phyloP scores from a whole-genome alignment of 2,888 invertebrate genomes.

The Drosophila anceps region DNA sequence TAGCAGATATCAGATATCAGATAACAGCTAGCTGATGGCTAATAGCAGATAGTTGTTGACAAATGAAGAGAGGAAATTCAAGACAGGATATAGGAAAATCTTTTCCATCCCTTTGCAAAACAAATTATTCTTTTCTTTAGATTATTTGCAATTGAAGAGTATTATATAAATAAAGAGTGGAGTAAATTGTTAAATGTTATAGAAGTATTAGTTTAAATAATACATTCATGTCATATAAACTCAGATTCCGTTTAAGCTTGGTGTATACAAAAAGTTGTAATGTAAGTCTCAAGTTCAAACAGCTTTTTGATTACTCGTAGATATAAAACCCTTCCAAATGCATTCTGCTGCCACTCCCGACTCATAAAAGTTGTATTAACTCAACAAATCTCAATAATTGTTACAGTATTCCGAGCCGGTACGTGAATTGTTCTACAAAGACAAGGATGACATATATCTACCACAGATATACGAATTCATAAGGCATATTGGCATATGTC shows the following conservation, averaged over 20 bases:
- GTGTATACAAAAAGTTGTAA: no score
- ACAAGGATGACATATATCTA: neutral
- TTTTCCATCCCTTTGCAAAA: no score
- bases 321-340: neutral
- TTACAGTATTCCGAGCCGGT: neutral
- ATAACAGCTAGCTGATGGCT: neutral
- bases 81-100: neutral
- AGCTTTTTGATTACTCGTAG: neutral
- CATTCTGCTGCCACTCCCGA: no score
- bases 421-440: neutral
- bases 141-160: no score
- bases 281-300: no score
- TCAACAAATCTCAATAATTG: neutral
- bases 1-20: neutral
- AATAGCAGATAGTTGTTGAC: no score
- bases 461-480: slow-evolving; percentile 8
- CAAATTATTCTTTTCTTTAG: no score
- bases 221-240: no score
- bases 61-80: neutral
- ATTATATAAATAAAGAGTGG: no score
- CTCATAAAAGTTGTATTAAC: neutral
- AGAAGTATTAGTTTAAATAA: no score
- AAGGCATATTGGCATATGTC: neutral
- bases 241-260: no score
- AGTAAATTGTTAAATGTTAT: no score